Base-by-base conservation (phyloP, 2,888 invertebrate species). In the Drosophila incognita region DNA sequence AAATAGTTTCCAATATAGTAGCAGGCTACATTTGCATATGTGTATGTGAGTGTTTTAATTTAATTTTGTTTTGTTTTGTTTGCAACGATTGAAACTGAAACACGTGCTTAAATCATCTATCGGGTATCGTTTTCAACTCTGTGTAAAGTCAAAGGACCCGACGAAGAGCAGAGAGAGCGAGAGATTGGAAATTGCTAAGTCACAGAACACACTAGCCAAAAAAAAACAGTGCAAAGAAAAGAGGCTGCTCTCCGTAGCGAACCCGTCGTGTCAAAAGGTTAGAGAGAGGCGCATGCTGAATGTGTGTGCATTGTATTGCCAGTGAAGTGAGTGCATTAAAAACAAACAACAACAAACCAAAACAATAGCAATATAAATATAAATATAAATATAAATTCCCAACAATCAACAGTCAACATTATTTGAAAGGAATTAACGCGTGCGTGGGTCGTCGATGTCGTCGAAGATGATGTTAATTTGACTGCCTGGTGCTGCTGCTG, bases 21-120 rank as follows among this genome's bases (percentile, higher is more conserved):
- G 27, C 27, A 27, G 3, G 27, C 3, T 27, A 27, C 3, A 31
- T 3, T 59, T 18, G 27, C 11, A 18, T 31, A 3, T 40, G 15
- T 40, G 15, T n/a, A 7, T 49, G 35, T 31, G 29, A 40, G 35
- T 31, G 29, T 57, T n/a, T 57, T 27, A 52, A 1, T 29, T 21
- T 48, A 21, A 48, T n/a, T n/a, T 38, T 70, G 57, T 76, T 70
- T 65, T 65, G 59, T 65, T 60, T 69, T 57, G 63, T 40, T 62
- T 69, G 58, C 61, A 60, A 69, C 48, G 52, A 72, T 49, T 62
- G 18, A 21, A 57, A 79, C n/a, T 79, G 66, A 84, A 82, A 84
- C 85, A 83, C 89, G 89, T 88, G 83, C 70, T 88, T 57, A 74
- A 11, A 56, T 36, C 27, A 56, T 36, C 27, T 24, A 24, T 53